Conservation (phyloP, 2,113 vertebrate species). For the Pagrus major region DNA sequence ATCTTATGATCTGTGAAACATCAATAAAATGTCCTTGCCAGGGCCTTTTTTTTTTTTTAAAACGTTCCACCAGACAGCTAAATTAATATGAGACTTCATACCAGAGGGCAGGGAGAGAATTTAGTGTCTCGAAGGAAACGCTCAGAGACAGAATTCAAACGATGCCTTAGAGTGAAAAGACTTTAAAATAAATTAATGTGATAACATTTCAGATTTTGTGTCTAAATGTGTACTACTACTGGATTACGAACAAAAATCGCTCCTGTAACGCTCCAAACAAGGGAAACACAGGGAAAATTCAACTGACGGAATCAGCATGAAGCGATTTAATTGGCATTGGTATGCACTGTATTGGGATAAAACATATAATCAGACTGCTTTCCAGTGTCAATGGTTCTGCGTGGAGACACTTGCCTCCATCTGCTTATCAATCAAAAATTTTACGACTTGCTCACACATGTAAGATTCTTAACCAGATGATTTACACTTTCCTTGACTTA, state of each 20-base stretch:
- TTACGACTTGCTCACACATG: neutral
- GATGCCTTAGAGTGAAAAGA: conserved; percentile 8
- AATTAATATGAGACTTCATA: conserved; percentile 21
- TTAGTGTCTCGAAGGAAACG: neutral
- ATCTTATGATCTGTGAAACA: conserved; percentile 28
- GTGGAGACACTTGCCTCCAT: neutral
- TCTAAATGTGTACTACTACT: neutral
- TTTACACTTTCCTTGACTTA: conserved; percentile 3
- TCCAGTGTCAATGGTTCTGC: too few species aligned
- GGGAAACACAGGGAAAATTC: neutral
- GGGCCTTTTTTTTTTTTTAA: conserved; percentile 14
- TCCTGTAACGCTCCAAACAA: neutral
- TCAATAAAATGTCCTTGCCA: conserved; percentile 23
- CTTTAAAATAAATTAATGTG: neutral
- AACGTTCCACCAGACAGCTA: neutral
- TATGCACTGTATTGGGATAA: neutral
- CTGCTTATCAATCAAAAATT: neutral
- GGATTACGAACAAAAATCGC: neutral
- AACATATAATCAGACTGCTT: neutral
- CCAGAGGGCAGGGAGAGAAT: neutral
- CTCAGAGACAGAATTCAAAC: conserved; percentile 15
- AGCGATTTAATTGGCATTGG: neutral
- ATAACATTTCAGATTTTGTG: neutral
- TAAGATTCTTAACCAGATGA: neutral
- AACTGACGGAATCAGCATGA: neutral